Evolutionary conservation across 2,797 vertebrate species (phyloP).

Genomic region (Hybognathus amarus): DNA sequence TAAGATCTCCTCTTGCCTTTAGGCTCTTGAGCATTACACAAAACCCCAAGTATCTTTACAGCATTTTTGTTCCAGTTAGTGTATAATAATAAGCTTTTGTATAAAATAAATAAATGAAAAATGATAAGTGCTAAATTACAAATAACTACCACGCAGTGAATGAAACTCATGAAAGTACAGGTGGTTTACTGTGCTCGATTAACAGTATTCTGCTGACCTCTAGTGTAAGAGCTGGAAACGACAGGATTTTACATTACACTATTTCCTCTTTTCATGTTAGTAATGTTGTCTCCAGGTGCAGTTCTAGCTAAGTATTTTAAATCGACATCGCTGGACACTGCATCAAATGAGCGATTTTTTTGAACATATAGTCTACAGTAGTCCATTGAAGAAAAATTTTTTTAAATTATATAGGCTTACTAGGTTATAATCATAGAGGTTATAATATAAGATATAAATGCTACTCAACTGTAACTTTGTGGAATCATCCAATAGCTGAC

Average conservation of each 20-base stretch:
- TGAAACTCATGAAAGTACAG: not conserved
- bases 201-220: not conserved
- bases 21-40: not conserved
- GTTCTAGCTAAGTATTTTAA: not conserved
- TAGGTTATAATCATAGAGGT: too few relatives aligned
- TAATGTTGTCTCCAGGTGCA: not conserved
- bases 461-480: not conserved
- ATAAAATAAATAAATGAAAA: not conserved
- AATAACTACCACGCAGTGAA: not conserved
- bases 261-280: not conserved
- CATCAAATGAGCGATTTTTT: not conserved
- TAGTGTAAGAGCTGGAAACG: not conserved
- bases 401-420: not conserved
- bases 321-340: not conserved
- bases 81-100: not conserved
- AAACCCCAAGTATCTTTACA: not conserved
- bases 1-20: not conserved
- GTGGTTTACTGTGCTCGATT: not conserved
- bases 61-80: not conserved
- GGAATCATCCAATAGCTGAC: not conserved
- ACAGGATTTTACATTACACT: not conserved
- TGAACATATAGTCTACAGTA: not conserved
- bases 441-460: not conserved
- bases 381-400: not conserved
- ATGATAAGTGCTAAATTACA: not conserved